Evolutionary conservation across 2,888 invertebrate species (phyloP).

Genomic region (Nephrotoma guestfalica): DNA sequence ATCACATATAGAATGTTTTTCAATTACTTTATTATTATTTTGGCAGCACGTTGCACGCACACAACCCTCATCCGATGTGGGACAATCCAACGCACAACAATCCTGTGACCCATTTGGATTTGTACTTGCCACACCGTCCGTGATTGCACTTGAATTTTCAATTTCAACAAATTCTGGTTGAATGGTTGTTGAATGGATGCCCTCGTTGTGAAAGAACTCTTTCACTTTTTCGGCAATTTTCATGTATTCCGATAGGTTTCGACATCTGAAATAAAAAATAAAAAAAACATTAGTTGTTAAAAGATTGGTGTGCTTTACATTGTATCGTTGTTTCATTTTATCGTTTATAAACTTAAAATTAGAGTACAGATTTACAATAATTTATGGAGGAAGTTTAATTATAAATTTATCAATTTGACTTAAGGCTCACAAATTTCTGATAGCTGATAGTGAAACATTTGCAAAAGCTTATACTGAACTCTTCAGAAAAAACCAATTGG

Average conservation of each 20-base stretch:
- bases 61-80: constrained; percentile 68
- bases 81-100: constrained; percentile 75
- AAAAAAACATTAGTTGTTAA: background rate
- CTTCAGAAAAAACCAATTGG: no score
- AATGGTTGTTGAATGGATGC: constrained; percentile 96
- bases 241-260: constrained; percentile 92
- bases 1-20: background rate
- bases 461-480: no score
- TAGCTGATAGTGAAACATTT: no score
- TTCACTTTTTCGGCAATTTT: constrained; percentile 92
- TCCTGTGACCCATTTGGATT: constrained; percentile 37
- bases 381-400: no score
- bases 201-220: constrained; percentile 95
- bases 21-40: constrained; percentile 29
- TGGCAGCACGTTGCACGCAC: constrained; percentile 75
- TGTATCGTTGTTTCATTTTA: no score
- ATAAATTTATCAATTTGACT: no score
- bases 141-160: constrained; percentile 33
- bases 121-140: constrained; percentile 30
- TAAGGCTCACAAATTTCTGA: no score
- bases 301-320: no score
- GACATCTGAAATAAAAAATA: constrained; percentile 44
- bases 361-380: no score
- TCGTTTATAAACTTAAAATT: no score
- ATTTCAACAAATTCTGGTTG: constrained; percentile 94